phyloP scores from a whole-genome alignment of 2,888 invertebrate species.

The Pseudoips prasinana region DNA sequence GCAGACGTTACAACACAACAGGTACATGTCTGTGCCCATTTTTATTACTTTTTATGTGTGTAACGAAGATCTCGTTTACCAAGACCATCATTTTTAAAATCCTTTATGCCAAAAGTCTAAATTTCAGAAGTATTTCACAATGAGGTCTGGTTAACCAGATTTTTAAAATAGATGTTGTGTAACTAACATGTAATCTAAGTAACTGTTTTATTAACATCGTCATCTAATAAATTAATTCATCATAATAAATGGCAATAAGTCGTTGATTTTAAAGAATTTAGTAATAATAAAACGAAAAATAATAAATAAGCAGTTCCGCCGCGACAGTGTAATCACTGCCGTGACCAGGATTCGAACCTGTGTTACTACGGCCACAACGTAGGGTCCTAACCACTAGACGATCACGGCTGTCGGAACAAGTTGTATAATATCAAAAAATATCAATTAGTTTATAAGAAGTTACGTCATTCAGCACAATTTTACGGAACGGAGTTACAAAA shows the following conservation, averaged over 20 bases:
- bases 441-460: background rate
- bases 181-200: too few relatives aligned
- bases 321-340: conserved; percentile 72
- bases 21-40: conserved; percentile 82
- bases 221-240: too few relatives aligned
- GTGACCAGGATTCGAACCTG: conserved; percentile 87
- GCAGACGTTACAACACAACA: conserved; percentile 86
- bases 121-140: too few relatives aligned
- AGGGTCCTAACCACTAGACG: conserved; percentile 88
- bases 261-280: too few relatives aligned
- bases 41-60: conserved; percentile 40
- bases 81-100: background rate
- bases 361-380: conserved; percentile 87
- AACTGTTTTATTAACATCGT: too few relatives aligned
- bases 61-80: conserved; percentile 8
- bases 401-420: conserved; percentile 64
- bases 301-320: conserved; percentile 22
- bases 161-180: too few relatives aligned
- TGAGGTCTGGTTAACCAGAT: too few relatives aligned
- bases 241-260: too few relatives aligned
- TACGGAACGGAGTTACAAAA: too few relatives aligned
- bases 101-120: too few relatives aligned
- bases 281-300: background rate
- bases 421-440: background rate
- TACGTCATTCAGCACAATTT: too few relatives aligned